Evolutionary conservation across 2,888 invertebrate genomes (phyloP).

Genomic region (Drosophila monieri): DNA sequence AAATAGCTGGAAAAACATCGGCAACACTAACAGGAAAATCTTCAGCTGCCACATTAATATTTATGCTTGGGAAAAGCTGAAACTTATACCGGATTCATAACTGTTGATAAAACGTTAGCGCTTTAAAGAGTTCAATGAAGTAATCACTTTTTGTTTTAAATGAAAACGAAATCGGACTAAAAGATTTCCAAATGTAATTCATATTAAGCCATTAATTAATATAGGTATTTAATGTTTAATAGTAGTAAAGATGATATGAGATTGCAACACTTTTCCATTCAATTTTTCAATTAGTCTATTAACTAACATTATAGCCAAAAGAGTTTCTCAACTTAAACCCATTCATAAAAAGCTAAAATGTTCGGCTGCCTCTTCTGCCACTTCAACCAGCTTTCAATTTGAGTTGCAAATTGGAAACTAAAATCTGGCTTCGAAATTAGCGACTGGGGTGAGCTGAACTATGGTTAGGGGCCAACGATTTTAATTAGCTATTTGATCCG

Average conservation of each 20-base stretch:
- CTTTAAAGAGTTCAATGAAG: slow-evolving; percentile 18
- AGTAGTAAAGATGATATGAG: too few species aligned
- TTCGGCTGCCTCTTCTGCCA: background rate
- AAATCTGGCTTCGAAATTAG: slow-evolving; percentile 26
- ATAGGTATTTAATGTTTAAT: too few species aligned
- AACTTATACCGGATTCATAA: slow-evolving; percentile 38
- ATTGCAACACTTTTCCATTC: too few species aligned
- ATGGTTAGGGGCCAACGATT: slow-evolving; percentile 19
- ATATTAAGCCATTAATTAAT: background rate
- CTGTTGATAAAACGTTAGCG: slow-evolving; percentile 1
- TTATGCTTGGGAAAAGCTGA: slow-evolving; percentile 53
- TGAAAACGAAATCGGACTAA: background rate
- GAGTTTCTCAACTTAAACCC: background rate
- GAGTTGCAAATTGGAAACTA: slow-evolving; percentile 72
- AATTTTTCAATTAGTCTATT: too few species aligned
- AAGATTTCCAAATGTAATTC: background rate
- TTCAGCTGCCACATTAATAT: slow-evolving; percentile 69
- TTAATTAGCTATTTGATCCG: slow-evolving; percentile 55
- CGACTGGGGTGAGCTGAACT: background rate
- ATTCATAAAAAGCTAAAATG: background rate
- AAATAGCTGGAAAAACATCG: slow-evolving; percentile 57
- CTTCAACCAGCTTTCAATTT: slow-evolving; percentile 47
- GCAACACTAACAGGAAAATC: slow-evolving; percentile 32
- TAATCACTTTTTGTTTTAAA: background rate
- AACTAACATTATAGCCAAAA: too few species aligned